Conservation (phyloP, 2,888 invertebrate genomes). For the Diogma glabrata region DNA sequence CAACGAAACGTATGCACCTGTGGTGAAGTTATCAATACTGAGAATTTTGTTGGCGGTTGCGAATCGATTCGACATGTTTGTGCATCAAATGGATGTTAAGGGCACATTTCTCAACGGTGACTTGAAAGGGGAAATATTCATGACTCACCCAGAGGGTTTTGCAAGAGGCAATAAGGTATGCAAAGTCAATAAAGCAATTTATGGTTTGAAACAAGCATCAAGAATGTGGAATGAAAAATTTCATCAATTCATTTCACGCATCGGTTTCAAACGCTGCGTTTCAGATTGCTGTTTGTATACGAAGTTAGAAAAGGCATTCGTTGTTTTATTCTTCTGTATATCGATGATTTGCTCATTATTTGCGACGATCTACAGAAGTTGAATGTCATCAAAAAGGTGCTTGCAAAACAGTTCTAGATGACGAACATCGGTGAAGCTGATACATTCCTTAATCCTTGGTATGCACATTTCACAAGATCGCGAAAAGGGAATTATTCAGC, state of each 20-base stretch:
- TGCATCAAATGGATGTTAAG: background rate
- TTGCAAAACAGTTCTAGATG: background rate
- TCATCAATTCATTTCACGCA: background rate
- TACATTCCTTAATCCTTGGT: background rate
- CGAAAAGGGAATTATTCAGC: background rate
- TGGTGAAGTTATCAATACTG: background rate
- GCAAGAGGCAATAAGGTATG: background rate
- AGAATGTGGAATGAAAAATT: background rate
- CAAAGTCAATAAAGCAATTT: background rate
- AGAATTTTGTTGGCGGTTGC: background rate
- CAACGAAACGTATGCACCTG: background rate
- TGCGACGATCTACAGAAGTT: too few relatives aligned
- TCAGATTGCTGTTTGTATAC: background rate
- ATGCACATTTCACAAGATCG: background rate
- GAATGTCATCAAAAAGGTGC: too few relatives aligned
- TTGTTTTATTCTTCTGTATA: background rate
- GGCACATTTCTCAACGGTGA: background rate
- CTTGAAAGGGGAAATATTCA: background rate
- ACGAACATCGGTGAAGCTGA: background rate
- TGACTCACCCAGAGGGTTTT: background rate
- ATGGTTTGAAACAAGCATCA: background rate
- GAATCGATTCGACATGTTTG: background rate
- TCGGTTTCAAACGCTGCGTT: too few relatives aligned
- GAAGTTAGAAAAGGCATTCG: background rate
- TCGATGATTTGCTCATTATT: background rate